A percentile compares a stretch with the other conserved stretches of the same genome.
Conservation (phyloP, 2,113 vertebrate species). For the Willisornis vidua region DNA sequence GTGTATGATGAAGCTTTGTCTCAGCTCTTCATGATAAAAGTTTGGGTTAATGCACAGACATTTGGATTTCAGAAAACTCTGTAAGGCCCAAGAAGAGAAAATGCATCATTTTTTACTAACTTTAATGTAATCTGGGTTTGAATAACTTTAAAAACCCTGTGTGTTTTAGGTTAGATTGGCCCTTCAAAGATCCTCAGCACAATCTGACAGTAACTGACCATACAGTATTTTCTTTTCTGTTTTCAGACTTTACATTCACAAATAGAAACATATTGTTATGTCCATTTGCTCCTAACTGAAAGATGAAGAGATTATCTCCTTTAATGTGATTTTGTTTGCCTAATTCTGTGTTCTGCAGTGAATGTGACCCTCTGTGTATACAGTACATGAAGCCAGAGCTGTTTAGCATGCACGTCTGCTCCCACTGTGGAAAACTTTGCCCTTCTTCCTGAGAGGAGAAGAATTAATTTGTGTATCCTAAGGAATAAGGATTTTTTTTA, state of each 20-base stretch:
- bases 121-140: background rate
- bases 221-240: background rate
- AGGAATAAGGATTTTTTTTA: background rate
- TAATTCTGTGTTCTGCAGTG: conserved; percentile 35
- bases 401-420: conserved; percentile 26
- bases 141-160: background rate
- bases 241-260: conserved; percentile 39
- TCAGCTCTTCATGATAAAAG: background rate
- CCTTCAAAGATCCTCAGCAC: background rate
- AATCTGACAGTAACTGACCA: background rate
- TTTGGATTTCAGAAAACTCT: background rate
- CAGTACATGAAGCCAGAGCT: background rate
- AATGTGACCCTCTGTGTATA: conserved; percentile 52
- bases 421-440: conserved; percentile 24
- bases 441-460: conserved; percentile 41
- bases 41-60: background rate
- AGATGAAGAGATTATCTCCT: conserved; percentile 52
- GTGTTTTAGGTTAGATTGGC: background rate
- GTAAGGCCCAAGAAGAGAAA: background rate
- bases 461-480: conserved; percentile 47
- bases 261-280: conserved; percentile 18
- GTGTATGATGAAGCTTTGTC: background rate
- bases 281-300: conserved; percentile 37
- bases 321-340: conserved; percentile 63
- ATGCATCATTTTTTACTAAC: background rate